Conservation (phyloP, 2,113 vertebrate genomes). For the Seriola aureovittata region DNA sequence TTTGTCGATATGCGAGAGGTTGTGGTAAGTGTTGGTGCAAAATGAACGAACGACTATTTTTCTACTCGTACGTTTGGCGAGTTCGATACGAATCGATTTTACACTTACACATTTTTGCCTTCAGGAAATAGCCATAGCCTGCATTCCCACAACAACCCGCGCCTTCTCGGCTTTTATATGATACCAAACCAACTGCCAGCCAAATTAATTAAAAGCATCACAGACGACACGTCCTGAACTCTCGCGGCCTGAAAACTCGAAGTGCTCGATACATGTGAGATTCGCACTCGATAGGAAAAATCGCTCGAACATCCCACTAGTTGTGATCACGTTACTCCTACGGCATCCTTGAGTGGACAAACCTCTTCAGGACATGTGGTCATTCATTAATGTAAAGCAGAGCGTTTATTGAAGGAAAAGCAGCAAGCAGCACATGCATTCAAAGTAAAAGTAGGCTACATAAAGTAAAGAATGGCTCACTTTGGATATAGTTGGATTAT, state of each 20-base stretch:
- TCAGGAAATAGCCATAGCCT: neutral
- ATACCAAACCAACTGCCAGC: neutral
- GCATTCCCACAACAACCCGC: neutral
- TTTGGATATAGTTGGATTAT: no score
- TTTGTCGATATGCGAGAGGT: neutral
- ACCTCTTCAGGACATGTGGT: neutral
- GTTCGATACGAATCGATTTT: neutral
- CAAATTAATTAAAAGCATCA: neutral
- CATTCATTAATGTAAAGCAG: no score
- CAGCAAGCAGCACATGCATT: no score
- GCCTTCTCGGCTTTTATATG: neutral
- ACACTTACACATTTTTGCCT: neutral
- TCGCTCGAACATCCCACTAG: no score
- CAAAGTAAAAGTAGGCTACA: no score
- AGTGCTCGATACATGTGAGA: no score
- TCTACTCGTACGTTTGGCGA: neutral
- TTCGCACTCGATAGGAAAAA: no score
- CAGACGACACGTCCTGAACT: no score
- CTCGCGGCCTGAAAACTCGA: no score
- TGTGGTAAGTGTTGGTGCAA: neutral
- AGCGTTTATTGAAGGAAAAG: no score
- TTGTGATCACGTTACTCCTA: constrained; percentile 7
- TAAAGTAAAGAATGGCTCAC: no score
- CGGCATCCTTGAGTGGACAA: constrained; percentile 40
- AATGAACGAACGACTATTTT: neutral